Base-by-base conservation (phyloP, 2,888 invertebrate genomes). In the Choreutis nemorana region DNA sequence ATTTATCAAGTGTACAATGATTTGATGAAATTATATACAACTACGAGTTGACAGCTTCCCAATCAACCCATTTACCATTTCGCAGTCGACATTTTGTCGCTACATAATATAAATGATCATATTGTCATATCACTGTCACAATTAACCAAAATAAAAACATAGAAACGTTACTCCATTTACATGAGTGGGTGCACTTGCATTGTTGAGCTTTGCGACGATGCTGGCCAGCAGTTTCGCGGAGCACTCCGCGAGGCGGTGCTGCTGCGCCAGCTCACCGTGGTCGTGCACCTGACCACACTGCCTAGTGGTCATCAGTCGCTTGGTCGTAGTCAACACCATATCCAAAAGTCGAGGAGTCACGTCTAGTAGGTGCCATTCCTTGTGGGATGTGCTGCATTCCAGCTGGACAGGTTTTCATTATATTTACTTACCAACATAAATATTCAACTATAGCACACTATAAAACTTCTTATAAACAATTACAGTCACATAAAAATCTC, bases 121-220 rank as follows among this genome's bases (percentile, higher is more conserved):
- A n/a, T n/a, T n/a, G n/a, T n/a, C n/a, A n/a, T n/a, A n/a, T n/a
- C n/a, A n/a, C n/a, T n/a, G n/a, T n/a, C n/a, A n/a, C n/a, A 14
- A 8, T 26, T 4, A n/a, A 14, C n/a, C n/a, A 14, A 7, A n/a
- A 6, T 25, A 25, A 25, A 25, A 25, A 25, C 6, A n/a, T 8
- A n/a, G n/a, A n/a, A n/a, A n/a, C n/a, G n/a, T n/a, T n/a, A n/a
- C n/a, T n/a, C n/a, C n/a, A n/a, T n/a, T n/a, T n/a, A n/a, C n/a
- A n/a, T n/a, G n/a, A n/a, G n/a, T n/a, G n/a, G n/a, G n/a, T n/a
- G n/a, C n/a, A n/a, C n/a, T n/a, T n/a, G n/a, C n/a, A n/a, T n/a
- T n/a, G n/a, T n/a, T n/a, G n/a, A 97, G 81, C 68, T 97, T 96
- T 1, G 93, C 92, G 23, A 97, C 84, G 1, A 96, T 87, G 30